Base-by-base conservation (phyloP, 1,140 invertebrate genomes). In the Monochamus saltuarius region DNA sequence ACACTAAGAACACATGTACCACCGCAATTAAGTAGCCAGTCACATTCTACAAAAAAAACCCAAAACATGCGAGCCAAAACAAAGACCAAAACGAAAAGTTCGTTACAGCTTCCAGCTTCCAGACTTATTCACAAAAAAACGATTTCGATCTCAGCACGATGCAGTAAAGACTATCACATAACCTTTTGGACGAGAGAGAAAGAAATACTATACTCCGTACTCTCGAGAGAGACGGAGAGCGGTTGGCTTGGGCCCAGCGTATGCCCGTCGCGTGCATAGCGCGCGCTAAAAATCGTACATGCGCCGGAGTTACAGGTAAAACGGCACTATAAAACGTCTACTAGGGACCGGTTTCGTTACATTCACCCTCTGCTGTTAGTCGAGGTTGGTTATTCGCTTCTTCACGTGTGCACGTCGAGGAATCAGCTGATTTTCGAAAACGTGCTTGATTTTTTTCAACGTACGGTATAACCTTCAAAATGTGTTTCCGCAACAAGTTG, bases 401-500 rank as follows among this genome's bases (percentile, higher is more conserved):
- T 40, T 16, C 39, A n/a, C 14, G 7, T 38, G 36, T 10, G 14
- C 16, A 11, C 35, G 29, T 9, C 19, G 49, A 35, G 49, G 35
- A 51, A 57, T 65, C 55, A 65, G 63, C 63, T 65, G 57, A 47
- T 34, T 59, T 22, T 16, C 29, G 36, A 47, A 38, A 52, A 45
- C 46, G 29, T 51, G 29, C 35, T 56, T 29, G 22, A 29, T 29
- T 29, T 29, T 29, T 29, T 6, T 29, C 2, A 29, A 29, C 22
- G 22, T 29, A 29, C 22, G 22, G 22, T 29, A 29, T 29, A 29
- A 29, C 22, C 17, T 14, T 4, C 9, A 19, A 38, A 45, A 70
- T 72, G 70, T 69, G 70, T 59, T 45, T 63, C 40, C 54, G 61
- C 53, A 66, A 63, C 57, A 65, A 53, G 19, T 19, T 56, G 45